Evolutionary conservation across 2,888 invertebrate species (phyloP).

Genomic region (Lasioglossum figueresi): DNA sequence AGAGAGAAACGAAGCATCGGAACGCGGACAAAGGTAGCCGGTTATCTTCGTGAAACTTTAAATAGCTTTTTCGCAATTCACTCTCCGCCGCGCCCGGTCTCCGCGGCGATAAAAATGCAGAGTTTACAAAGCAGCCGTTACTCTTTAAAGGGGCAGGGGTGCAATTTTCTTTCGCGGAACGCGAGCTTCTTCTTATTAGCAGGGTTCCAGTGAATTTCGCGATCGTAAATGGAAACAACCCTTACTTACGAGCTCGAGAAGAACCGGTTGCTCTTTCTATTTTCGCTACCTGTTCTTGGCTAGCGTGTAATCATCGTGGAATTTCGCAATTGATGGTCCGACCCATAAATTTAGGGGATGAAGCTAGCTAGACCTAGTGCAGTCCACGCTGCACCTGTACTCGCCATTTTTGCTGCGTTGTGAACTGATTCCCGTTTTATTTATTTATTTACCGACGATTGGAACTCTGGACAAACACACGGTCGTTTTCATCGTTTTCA

Average conservation of each 20-base stretch:
- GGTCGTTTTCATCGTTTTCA: neutral
- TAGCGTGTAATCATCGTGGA: neutral
- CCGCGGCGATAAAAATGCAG: constrained; percentile 39
- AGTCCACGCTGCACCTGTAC: neutral
- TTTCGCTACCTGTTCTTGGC: neutral
- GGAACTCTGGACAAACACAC: neutral
- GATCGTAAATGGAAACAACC: constrained; percentile 46
- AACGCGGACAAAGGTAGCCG: constrained; percentile 15
- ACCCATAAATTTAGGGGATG: constrained; percentile 11
- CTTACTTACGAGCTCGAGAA: constrained; percentile 10
- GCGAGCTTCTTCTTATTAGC: constrained; percentile 5
- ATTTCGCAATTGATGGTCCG: constrained; percentile 9
- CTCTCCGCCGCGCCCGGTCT: constrained; percentile 8
- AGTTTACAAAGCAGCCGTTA: constrained; percentile 39
- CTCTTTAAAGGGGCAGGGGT: constrained; percentile 16
- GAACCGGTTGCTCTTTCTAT: constrained; percentile 10
- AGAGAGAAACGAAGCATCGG: neutral
- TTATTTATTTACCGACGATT: neutral
- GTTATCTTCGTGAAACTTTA: constrained; percentile 56
- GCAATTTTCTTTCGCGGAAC: constrained; percentile 28
- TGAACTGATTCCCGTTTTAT: neutral
- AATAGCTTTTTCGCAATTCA: constrained; percentile 46
- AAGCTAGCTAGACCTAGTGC: neutral
- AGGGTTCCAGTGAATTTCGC: constrained; percentile 30
- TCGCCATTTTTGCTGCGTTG: neutral